These are phyloP conservation scores for Chrysodeixis includens DNA, from an alignment of 2,888 invertebrate genomes.

Conservation along the genomic window DNA sequence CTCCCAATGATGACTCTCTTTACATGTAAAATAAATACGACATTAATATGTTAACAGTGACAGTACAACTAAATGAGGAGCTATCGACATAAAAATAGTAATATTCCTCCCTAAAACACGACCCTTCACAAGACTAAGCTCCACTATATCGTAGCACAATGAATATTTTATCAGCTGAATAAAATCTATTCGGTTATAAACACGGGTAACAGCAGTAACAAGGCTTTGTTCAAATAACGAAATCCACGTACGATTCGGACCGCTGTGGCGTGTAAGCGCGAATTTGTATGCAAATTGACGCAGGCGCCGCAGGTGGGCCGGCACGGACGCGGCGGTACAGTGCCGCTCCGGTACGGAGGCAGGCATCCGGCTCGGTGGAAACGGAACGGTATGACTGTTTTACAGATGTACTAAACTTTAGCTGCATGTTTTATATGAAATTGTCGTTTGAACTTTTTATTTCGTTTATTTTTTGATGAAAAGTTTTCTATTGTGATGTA, in stretches of 20 bases:
- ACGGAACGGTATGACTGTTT: neutral
- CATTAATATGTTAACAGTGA: no score
- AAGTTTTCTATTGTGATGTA: no score
- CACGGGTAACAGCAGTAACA: conserved; percentile 20
- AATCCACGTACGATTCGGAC: conserved; percentile 57
- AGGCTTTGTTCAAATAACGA: conserved; percentile 56
- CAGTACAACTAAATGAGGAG: no score
- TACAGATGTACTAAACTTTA: neutral
- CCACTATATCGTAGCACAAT: conserved; percentile 18
- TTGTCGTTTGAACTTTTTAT: neutral
- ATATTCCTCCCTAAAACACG: neutral
- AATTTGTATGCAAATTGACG: conserved; percentile 67
- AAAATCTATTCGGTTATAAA: conserved; percentile 48
- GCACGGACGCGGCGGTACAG: conserved; percentile 19
- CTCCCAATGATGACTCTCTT: no score
- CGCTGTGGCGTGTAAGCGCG: conserved; percentile 55
- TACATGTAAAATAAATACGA: no score
- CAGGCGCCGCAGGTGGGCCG: conserved; percentile 57
- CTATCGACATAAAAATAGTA: neutral
- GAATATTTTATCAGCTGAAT: conserved; percentile 52
- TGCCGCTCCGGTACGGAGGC: neutral
- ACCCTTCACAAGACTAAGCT: conserved; percentile 5
- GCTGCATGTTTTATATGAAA: neutral
- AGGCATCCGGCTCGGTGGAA: neutral
- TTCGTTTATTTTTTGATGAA: neutral